phyloP scores from a whole-genome alignment of 2,113 vertebrate genomes.

The Bufo gargarizans region DNA sequence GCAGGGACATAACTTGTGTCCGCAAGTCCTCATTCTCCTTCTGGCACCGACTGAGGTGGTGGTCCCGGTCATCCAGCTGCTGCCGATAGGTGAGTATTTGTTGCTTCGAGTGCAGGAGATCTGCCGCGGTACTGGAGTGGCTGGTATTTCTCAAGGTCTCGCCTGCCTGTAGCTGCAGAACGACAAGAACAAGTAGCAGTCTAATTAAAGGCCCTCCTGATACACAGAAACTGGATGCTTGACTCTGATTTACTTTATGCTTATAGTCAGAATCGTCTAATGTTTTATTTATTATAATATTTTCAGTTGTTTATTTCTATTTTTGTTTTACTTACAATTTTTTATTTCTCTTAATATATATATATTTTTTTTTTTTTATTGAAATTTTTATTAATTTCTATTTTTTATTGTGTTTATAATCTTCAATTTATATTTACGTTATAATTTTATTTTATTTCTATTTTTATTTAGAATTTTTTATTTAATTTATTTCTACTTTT shows the following conservation, averaged over 20 bases:
- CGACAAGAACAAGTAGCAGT: neutral
- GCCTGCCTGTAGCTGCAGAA: constrained; percentile 88
- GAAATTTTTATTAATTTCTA: too few species aligned
- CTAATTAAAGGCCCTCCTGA: neutral
- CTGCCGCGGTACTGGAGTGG: constrained; percentile 89
- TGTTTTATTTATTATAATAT: too few species aligned
- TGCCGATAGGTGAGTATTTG: constrained; percentile 87
- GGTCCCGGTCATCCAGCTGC: constrained; percentile 82
- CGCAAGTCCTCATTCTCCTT: constrained; percentile 76
- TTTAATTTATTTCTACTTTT: too few species aligned
- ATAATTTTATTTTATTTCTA: too few species aligned
- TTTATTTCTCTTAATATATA: too few species aligned
- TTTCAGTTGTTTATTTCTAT: too few species aligned
- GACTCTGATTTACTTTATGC: too few species aligned
- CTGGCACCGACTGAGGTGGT: constrained; percentile 73
- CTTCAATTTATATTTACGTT: too few species aligned
- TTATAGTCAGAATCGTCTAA: neutral
- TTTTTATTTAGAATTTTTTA: too few species aligned
- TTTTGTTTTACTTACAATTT: too few species aligned
- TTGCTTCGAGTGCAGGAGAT: constrained; percentile 89
- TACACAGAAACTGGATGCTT: neutral
- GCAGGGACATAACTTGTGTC: constrained; percentile 74
- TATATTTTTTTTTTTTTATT: too few species aligned
- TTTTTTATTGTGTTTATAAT: too few species aligned
- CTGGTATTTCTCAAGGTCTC: constrained; percentile 89